Evolutionary conservation across 2,888 invertebrate genomes (phyloP).

Genomic region (Corythucha ciliata): DNA sequence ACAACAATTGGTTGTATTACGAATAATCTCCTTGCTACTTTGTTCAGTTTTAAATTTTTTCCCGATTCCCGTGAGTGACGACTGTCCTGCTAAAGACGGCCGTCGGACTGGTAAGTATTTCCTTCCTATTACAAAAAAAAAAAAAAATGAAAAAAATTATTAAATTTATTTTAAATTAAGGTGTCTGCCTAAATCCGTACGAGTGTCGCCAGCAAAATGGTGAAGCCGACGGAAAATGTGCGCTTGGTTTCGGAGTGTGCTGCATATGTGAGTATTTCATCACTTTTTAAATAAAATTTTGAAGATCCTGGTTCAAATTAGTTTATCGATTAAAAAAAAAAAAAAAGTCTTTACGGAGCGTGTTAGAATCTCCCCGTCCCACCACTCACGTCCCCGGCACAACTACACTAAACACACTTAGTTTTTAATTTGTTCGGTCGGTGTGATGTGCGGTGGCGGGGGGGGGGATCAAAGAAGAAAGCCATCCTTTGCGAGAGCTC

Average conservation of each 20-base stretch:
- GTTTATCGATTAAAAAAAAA: conserved; percentile 1
- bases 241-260: conserved; percentile 74
- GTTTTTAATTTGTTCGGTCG: too few species aligned
- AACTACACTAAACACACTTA: too few species aligned
- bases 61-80: conserved; percentile 71
- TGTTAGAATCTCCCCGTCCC: too few species aligned
- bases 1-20: not conserved
- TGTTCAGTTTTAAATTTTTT: conserved; percentile 68
- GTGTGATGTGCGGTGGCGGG: too few species aligned
- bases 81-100: conserved; percentile 62
- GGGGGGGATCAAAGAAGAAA: too few species aligned
- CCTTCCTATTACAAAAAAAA: not conserved
- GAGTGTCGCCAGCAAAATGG: conserved; percentile 67
- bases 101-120: conserved; percentile 47
- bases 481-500: too few species aligned
- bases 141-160: too few species aligned
- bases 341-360: not conserved
- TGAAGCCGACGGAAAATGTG: conserved; percentile 65
- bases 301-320: too few species aligned
- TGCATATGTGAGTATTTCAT: conserved; percentile 66
- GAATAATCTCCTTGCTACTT: conserved; percentile 27
- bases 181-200: conserved; percentile 74
- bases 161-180: conserved; percentile 42
- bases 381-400: too few species aligned
- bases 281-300: too few species aligned